Evolutionary conservation across 2,113 vertebrate genomes (phyloP), one percentile per base, ranked within the genome.

Genomic region (Fulmarus glacialis): DNA sequence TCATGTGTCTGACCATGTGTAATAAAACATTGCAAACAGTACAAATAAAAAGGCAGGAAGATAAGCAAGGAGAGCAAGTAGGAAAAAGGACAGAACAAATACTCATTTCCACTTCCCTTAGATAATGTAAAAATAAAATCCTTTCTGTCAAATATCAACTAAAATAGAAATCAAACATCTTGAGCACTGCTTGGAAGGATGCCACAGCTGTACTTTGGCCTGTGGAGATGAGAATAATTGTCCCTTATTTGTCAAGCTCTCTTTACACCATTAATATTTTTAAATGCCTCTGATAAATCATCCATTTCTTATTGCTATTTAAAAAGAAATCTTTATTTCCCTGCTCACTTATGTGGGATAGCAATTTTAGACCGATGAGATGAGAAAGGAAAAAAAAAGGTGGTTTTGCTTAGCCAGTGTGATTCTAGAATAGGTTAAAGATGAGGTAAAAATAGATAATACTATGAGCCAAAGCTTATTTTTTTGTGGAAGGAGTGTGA

Each of bases 201-300:
- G 94, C 82, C 90, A 81, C 71, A 73, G 42, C 90, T 94, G 90
- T 93, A 95, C 63, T 97, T 94, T 13, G 18, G 71, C 89, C 90
- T 78, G 47, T 62, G 42, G 91, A 81, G 59, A 88, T 78, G 67
- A 92, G 58, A 94, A 90, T 92, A 81, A 74, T 87, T 14, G 4
- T 90, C 59, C 50, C 34, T 83, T 85, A 71, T 67, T 95, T 95
- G 78, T 94, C 85, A 89, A 71, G 40, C 78, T 78, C 82, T 92
- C 89, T 88, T 97, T 93, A 77, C 63, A 89, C 42, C 45, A 83
- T 90, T 86, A 96, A 94, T 93, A 90, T 93, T 94, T 94, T 92
- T 83, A 90, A 81, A 94, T 73, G 50, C n/a, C 29, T 86, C 63
- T 89, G 42, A 88, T 86, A 96, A 92, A 81, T 80, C 42, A 73